phyloP scores from a whole-genome alignment of 2,888 invertebrate genomes.

The Lasioglossum figueresi region DNA sequence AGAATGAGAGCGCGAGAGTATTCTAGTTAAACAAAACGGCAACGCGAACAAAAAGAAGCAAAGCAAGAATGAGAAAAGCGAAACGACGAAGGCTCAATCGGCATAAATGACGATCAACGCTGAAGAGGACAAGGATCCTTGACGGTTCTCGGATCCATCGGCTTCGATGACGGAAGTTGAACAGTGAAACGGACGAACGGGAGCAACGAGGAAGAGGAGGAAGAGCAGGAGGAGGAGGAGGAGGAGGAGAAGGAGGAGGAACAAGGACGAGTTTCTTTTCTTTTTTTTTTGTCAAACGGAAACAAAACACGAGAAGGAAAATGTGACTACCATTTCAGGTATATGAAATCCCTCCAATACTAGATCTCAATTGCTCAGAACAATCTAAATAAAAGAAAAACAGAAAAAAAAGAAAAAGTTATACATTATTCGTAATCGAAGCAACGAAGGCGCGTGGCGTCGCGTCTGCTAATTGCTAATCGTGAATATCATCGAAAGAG shows the following conservation, averaged over 20 bases:
- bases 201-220: conserved; percentile 32
- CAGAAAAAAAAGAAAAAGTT: conserved; percentile 44
- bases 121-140: neutral
- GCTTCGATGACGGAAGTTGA: conserved; percentile 30
- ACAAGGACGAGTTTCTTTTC: neutral
- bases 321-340: conserved; percentile 70
- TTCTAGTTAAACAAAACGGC: conserved; percentile 45
- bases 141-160: neutral
- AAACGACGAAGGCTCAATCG: neutral
- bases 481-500: conserved; percentile 51
- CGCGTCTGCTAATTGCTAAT: conserved; percentile 52
- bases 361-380: conserved; percentile 81
- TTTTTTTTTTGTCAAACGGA: neutral
- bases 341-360: conserved; percentile 78
- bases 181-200: conserved; percentile 37
- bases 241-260: conserved; percentile 25
- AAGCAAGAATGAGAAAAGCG: neutral
- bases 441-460: conserved; percentile 51
- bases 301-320: conserved; percentile 14
- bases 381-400: conserved; percentile 63
- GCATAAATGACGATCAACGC: neutral
- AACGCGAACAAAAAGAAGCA: neutral
- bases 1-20: conserved; percentile 44
- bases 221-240: conserved; percentile 18
- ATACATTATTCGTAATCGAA: conserved; percentile 67